phyloP scores from a whole-genome alignment of 2,888 invertebrate genomes.

The Phyto melanocephala region DNA sequence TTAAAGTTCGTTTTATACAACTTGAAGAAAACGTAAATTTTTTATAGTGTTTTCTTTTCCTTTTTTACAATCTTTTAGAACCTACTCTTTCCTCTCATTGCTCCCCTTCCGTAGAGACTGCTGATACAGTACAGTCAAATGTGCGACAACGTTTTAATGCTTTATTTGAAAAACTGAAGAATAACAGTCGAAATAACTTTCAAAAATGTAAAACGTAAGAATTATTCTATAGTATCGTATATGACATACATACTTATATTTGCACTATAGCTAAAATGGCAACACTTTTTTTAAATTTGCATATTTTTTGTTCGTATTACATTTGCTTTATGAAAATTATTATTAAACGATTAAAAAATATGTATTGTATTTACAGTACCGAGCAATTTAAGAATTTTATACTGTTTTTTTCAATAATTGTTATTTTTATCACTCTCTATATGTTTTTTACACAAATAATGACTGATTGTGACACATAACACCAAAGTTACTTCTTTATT shows the following conservation, averaged over 20 bases:
- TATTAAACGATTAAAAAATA: no score
- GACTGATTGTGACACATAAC: no score
- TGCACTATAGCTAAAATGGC: neutral
- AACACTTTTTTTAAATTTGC: neutral
- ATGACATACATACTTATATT: neutral
- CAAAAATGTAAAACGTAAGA: conserved; percentile 59
- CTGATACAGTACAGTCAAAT: conserved; percentile 35
- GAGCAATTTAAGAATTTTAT: no score
- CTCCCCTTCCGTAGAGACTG: conserved; percentile 30
- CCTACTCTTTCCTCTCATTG: conserved; percentile 22
- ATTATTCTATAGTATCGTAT: neutral
- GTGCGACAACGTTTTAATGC: conserved; percentile 13
- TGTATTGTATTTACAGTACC: no score
- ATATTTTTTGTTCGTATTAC: neutral
- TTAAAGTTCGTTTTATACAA: neutral
- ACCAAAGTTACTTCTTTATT: no score
- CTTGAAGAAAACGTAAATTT: conserved; percentile 1
- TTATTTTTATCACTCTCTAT: no score
- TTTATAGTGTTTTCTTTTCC: conserved; percentile 13
- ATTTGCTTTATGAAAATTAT: no score
- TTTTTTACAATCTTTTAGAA: conserved; percentile 46
- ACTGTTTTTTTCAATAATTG: no score
- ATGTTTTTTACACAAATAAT: no score
- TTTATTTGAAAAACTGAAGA: conserved; percentile 38
- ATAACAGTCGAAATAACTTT: conserved; percentile 17